phyloP scores from a whole-genome alignment of 2,888 invertebrate genomes.

The Lordiphosa andalusiaca region DNA sequence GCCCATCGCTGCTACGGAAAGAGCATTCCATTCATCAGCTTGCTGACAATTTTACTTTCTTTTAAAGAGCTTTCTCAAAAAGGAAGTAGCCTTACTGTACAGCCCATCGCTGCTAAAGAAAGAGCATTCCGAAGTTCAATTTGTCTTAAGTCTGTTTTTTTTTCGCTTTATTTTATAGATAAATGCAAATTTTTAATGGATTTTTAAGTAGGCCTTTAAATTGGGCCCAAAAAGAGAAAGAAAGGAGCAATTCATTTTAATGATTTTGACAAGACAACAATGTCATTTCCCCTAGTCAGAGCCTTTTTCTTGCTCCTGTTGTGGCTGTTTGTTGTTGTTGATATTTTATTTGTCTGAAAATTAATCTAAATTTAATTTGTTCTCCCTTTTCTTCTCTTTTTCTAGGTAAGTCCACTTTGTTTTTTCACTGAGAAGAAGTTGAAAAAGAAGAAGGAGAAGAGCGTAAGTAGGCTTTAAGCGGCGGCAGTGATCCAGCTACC shows the following conservation, averaged over 20 bases:
- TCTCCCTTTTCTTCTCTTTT: conserved; percentile 35
- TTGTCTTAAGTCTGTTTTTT: neutral
- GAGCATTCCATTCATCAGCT: too few species aligned
- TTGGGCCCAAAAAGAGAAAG: conserved; percentile 44
- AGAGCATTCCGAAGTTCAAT: too few species aligned
- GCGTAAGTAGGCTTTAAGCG: neutral
- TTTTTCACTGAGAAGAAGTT: conserved; percentile 4
- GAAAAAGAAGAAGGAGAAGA: conserved; percentile 1
- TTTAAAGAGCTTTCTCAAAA: too few species aligned
- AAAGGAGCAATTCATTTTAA: conserved; percentile 66
- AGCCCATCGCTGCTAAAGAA: too few species aligned
- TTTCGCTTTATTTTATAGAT: conserved; percentile 47
- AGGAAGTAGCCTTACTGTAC: too few species aligned
- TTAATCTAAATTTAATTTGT: conserved; percentile 60
- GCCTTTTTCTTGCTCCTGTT: conserved; percentile 10
- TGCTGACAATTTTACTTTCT: too few species aligned
- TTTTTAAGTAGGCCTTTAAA: conserved; percentile 75
- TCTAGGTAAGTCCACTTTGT: conserved; percentile 59
- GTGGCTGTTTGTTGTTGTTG: conserved; percentile 12
- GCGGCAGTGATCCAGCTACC: too few species aligned
- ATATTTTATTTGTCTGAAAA: conserved; percentile 26
- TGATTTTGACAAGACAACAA: conserved; percentile 45
- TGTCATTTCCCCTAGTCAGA: conserved; percentile 32
- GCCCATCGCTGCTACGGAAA: too few species aligned
- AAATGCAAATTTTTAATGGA: conserved; percentile 77